phyloP scores from a whole-genome alignment of 2,797 vertebrate species.

The Manis javanica region DNA sequence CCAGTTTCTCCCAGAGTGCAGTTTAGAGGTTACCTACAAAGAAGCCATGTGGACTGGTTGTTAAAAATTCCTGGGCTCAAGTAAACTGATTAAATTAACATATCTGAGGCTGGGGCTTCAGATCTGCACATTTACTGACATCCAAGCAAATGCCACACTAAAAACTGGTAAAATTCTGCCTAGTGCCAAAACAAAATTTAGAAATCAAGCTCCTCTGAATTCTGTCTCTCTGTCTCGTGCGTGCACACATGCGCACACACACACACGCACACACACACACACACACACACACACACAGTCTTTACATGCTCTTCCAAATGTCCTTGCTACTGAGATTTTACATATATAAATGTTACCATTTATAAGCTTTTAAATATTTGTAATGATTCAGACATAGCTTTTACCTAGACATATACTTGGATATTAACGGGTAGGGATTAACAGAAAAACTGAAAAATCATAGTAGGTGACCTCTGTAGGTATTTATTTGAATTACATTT shows the following conservation, averaged over 20 bases:
- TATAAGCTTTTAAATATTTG: background rate
- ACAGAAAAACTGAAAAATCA: background rate
- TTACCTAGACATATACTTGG: background rate
- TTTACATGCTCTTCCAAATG: background rate
- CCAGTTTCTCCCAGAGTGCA: background rate
- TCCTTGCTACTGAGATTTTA: background rate
- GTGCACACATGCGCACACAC: background rate
- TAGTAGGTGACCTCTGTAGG: background rate
- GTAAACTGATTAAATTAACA: background rate
- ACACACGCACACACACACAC: too few species aligned
- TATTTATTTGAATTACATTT: conserved; percentile 12
- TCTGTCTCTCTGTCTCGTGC: background rate
- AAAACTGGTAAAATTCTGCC: background rate
- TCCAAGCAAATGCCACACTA: background rate
- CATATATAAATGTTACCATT: background rate
- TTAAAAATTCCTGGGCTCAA: background rate
- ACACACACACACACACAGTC: background rate
- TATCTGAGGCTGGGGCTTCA: background rate
- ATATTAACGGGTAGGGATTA: background rate
- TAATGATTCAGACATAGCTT: background rate
- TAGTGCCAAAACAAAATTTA: background rate
- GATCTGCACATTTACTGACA: background rate
- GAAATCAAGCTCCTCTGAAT: background rate
- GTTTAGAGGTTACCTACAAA: background rate
- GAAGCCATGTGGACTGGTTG: background rate